A percentile compares a stretch with the other conserved stretches of the same genome.
Evolutionary conservation across 2,797 vertebrate genomes (phyloP).

Genomic region (Selene dorsalis): DNA sequence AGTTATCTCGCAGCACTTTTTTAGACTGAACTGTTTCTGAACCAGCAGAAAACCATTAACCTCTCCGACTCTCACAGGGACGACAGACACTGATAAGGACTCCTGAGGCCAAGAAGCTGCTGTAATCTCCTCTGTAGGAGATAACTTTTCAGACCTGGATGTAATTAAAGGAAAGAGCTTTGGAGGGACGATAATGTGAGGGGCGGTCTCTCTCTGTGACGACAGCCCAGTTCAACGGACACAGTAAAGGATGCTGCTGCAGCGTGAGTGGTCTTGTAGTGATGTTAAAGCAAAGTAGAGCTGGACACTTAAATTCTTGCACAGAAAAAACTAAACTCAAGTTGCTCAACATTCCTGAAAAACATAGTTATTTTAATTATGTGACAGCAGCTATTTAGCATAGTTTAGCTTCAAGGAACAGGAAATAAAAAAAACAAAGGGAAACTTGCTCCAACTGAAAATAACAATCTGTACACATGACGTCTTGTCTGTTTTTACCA

Average conservation of each 20-base stretch:
- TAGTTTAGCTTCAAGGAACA: too few relatives aligned
- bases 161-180: conserved; percentile 54
- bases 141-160: conserved; percentile 55
- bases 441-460: not conserved
- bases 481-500: not conserved
- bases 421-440: not conserved
- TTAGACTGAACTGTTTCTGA: not conserved
- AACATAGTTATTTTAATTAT: not conserved
- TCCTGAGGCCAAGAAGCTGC: conserved; percentile 33
- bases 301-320: not conserved
- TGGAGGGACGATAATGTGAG: conserved; percentile 44
- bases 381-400: not conserved
- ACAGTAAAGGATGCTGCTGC: not conserved
- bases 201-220: conserved; percentile 17
- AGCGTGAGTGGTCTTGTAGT: not conserved
- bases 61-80: not conserved
- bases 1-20: too few relatives aligned
- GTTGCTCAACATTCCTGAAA: not conserved
- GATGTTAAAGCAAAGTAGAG: not conserved
- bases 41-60: conserved; percentile 21
- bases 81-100: conserved; percentile 39
- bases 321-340: not conserved
- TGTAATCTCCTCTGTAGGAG: conserved; percentile 44
- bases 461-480: not conserved
- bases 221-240: conserved; percentile 17